Percentiles rank a stretch among this genome's conserved stretches.
Evolutionary conservation across 1,140 invertebrate species (phyloP).

Genomic region (Caenorhabditis remanei): DNA sequence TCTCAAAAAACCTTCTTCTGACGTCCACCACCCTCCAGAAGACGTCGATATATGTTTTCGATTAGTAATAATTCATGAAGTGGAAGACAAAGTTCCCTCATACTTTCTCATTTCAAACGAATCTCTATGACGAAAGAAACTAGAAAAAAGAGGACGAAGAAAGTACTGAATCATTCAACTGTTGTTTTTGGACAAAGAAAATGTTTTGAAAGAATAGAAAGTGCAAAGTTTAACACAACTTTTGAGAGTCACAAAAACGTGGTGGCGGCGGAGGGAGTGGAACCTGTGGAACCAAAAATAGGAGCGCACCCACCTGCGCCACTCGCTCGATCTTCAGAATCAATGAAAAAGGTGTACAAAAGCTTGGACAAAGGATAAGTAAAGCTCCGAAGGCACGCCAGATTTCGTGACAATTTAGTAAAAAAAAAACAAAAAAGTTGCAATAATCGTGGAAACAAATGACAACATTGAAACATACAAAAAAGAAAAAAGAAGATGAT

Average conservation of each 20-base stretch:
- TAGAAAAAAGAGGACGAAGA: neutral
- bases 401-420: neutral
- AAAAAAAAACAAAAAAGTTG: neutral
- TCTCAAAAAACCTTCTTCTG: neutral
- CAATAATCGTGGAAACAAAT: neutral
- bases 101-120: neutral
- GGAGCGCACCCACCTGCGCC: too few species aligned
- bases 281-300: too few species aligned
- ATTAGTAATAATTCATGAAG: conserved; percentile 17
- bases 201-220: neutral
- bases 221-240: neutral
- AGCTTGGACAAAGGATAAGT: too few species aligned
- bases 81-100: neutral
- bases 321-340: too few species aligned
- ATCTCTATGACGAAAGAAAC: neutral
- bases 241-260: neutral
- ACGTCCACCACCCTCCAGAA: neutral
- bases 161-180: neutral
- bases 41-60: neutral
- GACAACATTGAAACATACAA: neutral
- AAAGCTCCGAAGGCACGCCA: too few species aligned
- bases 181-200: too few species aligned
- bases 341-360: too few species aligned
- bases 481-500: conserved; percentile 34
- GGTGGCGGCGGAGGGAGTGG: too few species aligned